These are phyloP conservation scores for Glyptemys insculpta DNA, from an alignment of 2,797 vertebrate species.

Conservation along the genomic window DNA sequence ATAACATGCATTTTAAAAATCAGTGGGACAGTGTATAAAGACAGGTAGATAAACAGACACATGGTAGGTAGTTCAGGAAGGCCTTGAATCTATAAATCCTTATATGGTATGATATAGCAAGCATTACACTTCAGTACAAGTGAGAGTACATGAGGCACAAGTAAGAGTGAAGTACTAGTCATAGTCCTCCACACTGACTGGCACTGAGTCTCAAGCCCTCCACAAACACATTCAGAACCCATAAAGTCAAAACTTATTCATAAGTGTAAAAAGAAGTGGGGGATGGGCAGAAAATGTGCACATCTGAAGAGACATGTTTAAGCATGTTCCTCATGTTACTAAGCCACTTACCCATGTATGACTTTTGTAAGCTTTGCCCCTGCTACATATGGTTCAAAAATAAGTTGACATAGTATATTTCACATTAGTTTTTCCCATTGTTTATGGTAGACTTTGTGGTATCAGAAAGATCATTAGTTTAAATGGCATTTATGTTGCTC, in stretches of 20 bases:
- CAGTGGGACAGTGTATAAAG: not conserved
- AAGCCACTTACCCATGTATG: not conserved
- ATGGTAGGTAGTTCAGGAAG: not conserved
- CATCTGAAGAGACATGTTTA: not conserved
- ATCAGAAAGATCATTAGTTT: not conserved
- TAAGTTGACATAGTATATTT: not conserved
- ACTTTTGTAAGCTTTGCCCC: not conserved
- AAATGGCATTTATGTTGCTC: not conserved
- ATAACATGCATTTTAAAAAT: not conserved
- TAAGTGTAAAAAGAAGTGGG: not conserved
- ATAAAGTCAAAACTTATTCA: accelerated
- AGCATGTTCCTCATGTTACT: not conserved
- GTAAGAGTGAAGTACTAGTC: not conserved
- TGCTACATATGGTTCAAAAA: not conserved
- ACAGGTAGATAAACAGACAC: not conserved
- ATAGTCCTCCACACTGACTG: accelerated
- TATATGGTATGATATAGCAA: not conserved
- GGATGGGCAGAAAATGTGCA: not conserved
- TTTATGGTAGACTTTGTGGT: not conserved
- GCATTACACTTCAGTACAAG: not conserved
- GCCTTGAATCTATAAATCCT: not conserved
- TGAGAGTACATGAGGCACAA: not conserved
- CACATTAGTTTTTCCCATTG: not conserved
- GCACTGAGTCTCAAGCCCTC: not conserved
- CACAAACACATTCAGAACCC: not conserved